Evolutionary conservation across 2,797 vertebrate genomes (phyloP).

Genomic region (Enteromius thamalakanensis): DNA sequence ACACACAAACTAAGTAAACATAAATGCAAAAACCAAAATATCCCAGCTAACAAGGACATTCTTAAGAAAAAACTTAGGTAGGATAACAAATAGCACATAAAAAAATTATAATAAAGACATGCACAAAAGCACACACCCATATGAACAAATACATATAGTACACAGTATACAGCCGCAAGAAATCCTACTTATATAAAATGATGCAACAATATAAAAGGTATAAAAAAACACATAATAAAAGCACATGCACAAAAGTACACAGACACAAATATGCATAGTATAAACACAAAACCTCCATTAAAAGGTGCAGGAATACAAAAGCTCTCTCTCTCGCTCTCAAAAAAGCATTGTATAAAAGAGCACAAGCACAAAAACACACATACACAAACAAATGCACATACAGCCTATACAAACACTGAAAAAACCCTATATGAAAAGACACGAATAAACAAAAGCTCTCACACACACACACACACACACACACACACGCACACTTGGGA

Average conservation of each 20-base stretch:
- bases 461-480: background rate
- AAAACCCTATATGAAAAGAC: background rate
- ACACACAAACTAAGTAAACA: too few relatives aligned
- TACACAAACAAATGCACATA: slow-evolving; percentile 2
- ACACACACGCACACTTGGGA: background rate
- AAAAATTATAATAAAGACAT: too few relatives aligned
- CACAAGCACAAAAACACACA: background rate
- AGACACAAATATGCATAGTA: background rate
- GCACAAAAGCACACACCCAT: too few relatives aligned
- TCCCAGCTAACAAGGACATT: too few relatives aligned
- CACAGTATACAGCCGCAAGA: too few relatives aligned
- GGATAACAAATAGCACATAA: too few relatives aligned
- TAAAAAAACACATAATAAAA: background rate
- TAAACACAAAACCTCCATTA: background rate
- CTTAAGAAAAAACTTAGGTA: too few relatives aligned
- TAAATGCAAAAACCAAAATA: too few relatives aligned
- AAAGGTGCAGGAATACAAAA: too few relatives aligned
- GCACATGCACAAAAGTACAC: slow-evolving; percentile 11
- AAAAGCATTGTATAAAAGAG: background rate
- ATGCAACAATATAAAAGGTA: too few relatives aligned
- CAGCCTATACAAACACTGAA: background rate
- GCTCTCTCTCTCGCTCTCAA: background rate
- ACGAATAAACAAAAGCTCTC: background rate
- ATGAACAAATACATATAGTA: too few relatives aligned
- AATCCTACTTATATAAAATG: too few relatives aligned